Evolutionary conservation across 2,797 vertebrate genomes (phyloP), one percentile per base, ranked within the genome.

Genomic region (Scarus forsteni): DNA sequence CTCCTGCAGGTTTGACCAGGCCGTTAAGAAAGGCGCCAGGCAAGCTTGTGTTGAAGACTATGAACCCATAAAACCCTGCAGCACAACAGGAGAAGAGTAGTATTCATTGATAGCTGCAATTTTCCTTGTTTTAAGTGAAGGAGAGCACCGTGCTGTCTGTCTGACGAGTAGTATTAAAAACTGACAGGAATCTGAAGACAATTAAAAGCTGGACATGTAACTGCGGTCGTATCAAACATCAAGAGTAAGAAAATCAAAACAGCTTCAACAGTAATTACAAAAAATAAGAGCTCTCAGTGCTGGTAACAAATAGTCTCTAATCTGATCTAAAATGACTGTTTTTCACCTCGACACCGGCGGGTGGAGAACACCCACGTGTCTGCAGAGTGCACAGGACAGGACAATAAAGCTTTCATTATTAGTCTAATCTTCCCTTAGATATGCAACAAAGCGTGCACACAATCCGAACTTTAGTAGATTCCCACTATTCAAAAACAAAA

Each of bases 41-140:
- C 58, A 70, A 89, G 85, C 80, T 86, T 48, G 72, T 67, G 72
- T 69, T 81, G 76, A 83, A 72, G 71, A 85, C 81, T 72, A 74
- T 85, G 68, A 75, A 88, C 79, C 66, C 81, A 78, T 81, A 74
- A 79, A 78, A 75, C 81, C 83, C 86, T 61, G 76, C 84, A 89
- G 89, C 86, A 89, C 84, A 88, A 80, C 65, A 83, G 80, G 73
- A 87, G 73, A 84, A 86, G 83, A 91, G 81, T 80, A 79, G 80
- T 79, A 83, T 90, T 87, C 53, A 81, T 87, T 84, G 81, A 89
- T 94, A 95, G 93, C 94, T 95, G 94, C 94, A 86, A 89, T 88
- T 85, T 27, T 95, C 93, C 92, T 92, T 88, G 88, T 94, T 94
- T 94, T 90, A 92, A 93, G 93, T 94, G 92, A 89, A 94, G 90